Evolutionary conservation across 37 sponge, comb jelly and placozoan genomes (phyloP), one percentile per base, ranked within the genome.

Genomic region (Cliona cf. orientalis): DNA sequence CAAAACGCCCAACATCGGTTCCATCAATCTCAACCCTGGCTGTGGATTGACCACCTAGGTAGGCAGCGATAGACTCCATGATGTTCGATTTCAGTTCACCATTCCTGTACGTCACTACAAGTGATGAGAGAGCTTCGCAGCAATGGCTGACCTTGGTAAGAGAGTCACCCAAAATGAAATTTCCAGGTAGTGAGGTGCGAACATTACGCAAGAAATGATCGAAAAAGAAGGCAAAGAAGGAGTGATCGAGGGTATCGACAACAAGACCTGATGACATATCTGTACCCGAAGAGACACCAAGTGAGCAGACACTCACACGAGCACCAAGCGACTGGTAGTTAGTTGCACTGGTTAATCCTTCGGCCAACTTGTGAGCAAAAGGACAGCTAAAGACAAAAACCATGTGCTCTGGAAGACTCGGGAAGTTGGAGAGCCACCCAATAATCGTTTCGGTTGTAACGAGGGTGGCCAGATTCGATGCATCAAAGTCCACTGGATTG

Each of bases 181-280:
- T 29, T 5, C 74, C 80, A 80, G 63, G 28, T 12, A 19, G 3
- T 1, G 46, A 58, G 22, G 31, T 31, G n/a, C 4, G 0, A 9
- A 0, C 46, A 34, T 32, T 43, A n/a, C n/a, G 28, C 72, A 11
- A 6, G 74, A 17, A 35, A 26, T 42, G 21, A 5, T 66, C 25
- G 31, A 84, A 58, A 57, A 82, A 81, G 58, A 77, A 88, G 58
- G 43, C 36, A 66, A 88, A 88, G 7, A 71, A 64, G 26, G 89
- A 88, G 32, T 82, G 53, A 36, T 43, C 72, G 7, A 88, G 66
- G 25, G 78, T 7, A 14, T 34, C 58, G 3, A 82, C 2, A 29
- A 70, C 60, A 28, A 69, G 6, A n/a, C n/a, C n/a, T n/a, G n/a
- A n/a, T n/a, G n/a, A n/a, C n/a, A n/a, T n/a, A n/a, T n/a, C n/a